Evolutionary conservation across 2,113 vertebrate species (phyloP).

Genomic region (Semicossyphus pulcher): DNA sequence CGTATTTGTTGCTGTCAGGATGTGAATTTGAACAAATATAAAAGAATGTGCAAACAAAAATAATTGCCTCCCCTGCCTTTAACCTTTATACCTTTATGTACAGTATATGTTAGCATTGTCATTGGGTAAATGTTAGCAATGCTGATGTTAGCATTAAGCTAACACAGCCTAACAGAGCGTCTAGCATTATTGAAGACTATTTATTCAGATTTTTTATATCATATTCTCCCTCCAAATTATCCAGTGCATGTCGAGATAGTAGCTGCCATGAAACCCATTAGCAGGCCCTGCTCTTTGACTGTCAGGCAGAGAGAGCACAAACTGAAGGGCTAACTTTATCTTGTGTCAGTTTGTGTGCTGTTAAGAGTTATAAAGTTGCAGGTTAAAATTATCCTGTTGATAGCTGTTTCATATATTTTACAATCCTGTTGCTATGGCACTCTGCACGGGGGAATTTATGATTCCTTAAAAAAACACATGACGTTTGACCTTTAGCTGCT

Average conservation of each 20-base stretch:
- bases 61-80: too few relatives aligned
- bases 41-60: too few relatives aligned
- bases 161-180: background rate
- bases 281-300: background rate
- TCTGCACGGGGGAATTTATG: constrained; percentile 3
- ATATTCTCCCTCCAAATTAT: background rate
- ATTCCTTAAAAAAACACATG: constrained; percentile 17
- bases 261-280: background rate
- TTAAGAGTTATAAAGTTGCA: background rate
- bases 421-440: constrained; percentile 10
- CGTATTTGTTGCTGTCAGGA: too few relatives aligned
- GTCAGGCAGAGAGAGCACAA: background rate
- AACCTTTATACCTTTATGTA: too few relatives aligned
- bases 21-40: too few relatives aligned
- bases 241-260: background rate
- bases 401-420: constrained; percentile 23
- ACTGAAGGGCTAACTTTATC: background rate
- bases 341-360: background rate
- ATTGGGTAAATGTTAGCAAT: background rate
- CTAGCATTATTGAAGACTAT: background rate
- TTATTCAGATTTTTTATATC: background rate
- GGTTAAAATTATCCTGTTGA: constrained; percentile 31
- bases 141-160: background rate
- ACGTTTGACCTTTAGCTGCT: constrained; percentile 44
- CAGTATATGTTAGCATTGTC: background rate